Conservation (phyloP, 2,888 invertebrate genomes). For the Cheilosia soror region DNA sequence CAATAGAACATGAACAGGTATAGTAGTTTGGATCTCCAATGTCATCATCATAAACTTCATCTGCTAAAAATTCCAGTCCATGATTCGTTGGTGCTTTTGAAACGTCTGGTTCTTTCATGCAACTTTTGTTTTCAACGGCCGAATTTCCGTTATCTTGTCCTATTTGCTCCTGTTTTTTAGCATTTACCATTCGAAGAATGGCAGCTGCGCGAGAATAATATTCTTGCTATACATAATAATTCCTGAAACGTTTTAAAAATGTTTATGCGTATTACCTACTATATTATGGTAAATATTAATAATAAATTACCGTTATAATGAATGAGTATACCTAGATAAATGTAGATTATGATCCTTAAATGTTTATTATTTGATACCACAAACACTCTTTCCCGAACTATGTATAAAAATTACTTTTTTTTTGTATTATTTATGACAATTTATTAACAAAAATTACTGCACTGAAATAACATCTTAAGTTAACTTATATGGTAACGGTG, state of each 20-base stretch:
- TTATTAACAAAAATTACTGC: no score
- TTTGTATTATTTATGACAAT: no score
- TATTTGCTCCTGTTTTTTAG: constrained; percentile 8
- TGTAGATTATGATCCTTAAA: no score
- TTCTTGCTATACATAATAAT: constrained; percentile 13
- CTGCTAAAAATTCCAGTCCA: constrained; percentile 16
- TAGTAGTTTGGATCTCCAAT: constrained; percentile 10
- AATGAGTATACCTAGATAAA: no score
- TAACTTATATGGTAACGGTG: no score
- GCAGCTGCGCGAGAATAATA: constrained; percentile 12
- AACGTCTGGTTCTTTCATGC: constrained; percentile 12
- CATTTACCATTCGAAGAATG: constrained; percentile 26
- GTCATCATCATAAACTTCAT: constrained; percentile 21
- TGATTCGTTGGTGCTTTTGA: not conserved
- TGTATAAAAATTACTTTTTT: no score
- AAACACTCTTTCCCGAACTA: no score
- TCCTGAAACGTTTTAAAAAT: constrained; percentile 5
- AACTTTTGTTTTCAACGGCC: not conserved
- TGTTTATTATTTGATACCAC: no score
- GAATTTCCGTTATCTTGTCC: constrained; percentile 6
- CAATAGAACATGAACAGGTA: constrained; percentile 13
- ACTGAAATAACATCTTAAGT: no score
- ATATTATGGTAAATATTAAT: no score
- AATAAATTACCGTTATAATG: no score
- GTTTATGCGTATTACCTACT: not conserved